These are phyloP conservation scores for Noctua janthina DNA, from an alignment of 2,888 invertebrate genomes.

Conservation along the genomic window DNA sequence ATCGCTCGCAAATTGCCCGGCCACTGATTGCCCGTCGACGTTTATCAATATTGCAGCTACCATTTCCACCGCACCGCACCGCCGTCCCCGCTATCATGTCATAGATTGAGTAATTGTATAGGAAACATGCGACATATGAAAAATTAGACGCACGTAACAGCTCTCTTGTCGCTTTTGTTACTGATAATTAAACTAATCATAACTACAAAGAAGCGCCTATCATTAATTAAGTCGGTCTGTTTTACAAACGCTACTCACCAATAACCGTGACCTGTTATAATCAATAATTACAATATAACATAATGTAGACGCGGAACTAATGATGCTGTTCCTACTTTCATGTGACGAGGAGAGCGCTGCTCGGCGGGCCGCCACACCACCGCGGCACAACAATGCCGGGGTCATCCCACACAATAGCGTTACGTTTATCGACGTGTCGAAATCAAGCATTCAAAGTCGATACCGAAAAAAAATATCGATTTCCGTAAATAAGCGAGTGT, in stretches of 20 bases:
- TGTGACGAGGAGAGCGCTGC: slow-evolving; percentile 77
- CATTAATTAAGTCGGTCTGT: slow-evolving; percentile 84
- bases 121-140: slow-evolving; percentile 73
- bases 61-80: slow-evolving; percentile 67
- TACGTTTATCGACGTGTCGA: slow-evolving; percentile 88
- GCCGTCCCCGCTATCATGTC: slow-evolving; percentile 68
- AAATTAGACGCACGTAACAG: slow-evolving; percentile 74
- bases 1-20: slow-evolving; percentile 87
- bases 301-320: slow-evolving; percentile 86
- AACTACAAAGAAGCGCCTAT: slow-evolving; percentile 72
- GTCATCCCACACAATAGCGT: slow-evolving; percentile 87
- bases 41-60: slow-evolving; percentile 88
- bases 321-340: slow-evolving; percentile 78
- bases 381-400: slow-evolving; percentile 80
- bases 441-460: slow-evolving; percentile 86
- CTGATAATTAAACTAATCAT: slow-evolving; percentile 80
- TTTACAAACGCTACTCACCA: slow-evolving; percentile 79
- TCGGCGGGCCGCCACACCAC: slow-evolving; percentile 77
- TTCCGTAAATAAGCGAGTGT: slow-evolving; percentile 91
- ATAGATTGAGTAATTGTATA: slow-evolving; percentile 70
- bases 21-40: slow-evolving; percentile 86
- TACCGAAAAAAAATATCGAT: slow-evolving; percentile 90
- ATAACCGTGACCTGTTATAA: slow-evolving; percentile 87
- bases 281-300: slow-evolving; percentile 88
- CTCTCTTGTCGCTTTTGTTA: slow-evolving; percentile 77